These are phyloP conservation scores for Drosophila nr. medialis DNA, from an alignment of 2,888 invertebrate species.

Conservation along the genomic window DNA sequence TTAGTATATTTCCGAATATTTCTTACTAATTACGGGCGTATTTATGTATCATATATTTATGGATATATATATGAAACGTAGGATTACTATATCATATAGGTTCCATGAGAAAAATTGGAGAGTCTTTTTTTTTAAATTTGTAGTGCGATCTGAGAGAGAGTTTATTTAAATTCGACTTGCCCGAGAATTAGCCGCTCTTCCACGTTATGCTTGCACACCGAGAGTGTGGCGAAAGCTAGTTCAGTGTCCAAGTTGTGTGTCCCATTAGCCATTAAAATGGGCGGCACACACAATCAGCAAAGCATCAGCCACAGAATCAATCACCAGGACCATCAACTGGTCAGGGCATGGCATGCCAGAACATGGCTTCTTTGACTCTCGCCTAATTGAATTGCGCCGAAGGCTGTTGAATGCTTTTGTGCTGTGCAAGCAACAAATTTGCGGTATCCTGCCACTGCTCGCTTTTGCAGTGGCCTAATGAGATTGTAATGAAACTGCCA, in stretches of 20 bases:
- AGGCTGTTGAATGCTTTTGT: constrained; percentile 54
- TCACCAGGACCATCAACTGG: background rate
- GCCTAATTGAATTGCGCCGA: constrained; percentile 65
- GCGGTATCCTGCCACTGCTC: constrained; percentile 36
- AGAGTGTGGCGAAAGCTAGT: constrained; percentile 13
- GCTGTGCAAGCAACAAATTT: constrained; percentile 58
- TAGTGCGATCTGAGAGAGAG: background rate
- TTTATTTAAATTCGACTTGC: background rate
- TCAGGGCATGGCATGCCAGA: constrained; percentile 12
- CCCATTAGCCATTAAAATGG: constrained; percentile 48
- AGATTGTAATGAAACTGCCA: constrained; percentile 44
- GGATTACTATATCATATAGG: too few species aligned
- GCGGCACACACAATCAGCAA: constrained; percentile 4
- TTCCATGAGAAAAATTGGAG: too few species aligned
- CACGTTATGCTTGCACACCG: background rate
- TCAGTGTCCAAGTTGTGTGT: constrained; percentile 41
- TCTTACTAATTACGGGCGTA: background rate
- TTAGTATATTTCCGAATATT: too few species aligned
- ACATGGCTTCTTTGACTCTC: constrained; percentile 24
- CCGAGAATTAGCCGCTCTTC: background rate
- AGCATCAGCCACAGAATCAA: background rate
- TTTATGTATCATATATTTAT: background rate
- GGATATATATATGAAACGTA: too few species aligned
- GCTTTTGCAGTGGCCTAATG: constrained; percentile 38
- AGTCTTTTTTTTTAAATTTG: background rate